Conservation (phyloP, 2,113 vertebrate species). For the Calonectris borealis region DNA sequence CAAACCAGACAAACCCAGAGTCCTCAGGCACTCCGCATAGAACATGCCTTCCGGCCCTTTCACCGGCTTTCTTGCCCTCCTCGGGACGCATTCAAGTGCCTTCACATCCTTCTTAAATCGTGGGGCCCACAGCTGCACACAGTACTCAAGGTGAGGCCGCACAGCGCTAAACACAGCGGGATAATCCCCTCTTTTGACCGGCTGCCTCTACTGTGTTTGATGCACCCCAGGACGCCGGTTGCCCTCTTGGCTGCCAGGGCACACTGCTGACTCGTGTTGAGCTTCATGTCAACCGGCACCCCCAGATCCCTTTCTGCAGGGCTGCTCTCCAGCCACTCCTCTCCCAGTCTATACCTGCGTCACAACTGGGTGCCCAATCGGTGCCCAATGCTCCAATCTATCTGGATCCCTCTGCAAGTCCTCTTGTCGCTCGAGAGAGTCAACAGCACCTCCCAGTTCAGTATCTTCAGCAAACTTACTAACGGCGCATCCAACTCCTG, state of each 20-base stretch:
- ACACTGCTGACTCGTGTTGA: not conserved
- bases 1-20: no score
- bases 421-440: not conserved
- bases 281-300: not conserved
- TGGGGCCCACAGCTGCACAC: no score
- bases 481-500: not conserved
- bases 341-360: not conserved
- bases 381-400: not conserved
- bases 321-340: not conserved
- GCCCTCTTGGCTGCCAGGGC: not conserved
- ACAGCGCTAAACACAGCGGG: no score
- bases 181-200: no score
- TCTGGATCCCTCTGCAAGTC: not conserved
- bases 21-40: no score
- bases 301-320: not conserved
- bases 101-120: no score
- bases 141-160: no score
- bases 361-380: no score
- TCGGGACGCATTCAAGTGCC: no score
- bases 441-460: not conserved
- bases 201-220: not conserved
- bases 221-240: accelerated
- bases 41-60: no score
- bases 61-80: no score
- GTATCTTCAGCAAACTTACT: no score